These are phyloP conservation scores for Hirtodrosophila trivittata DNA, from an alignment of 2,888 invertebrate genomes.

Conservation along the genomic window DNA sequence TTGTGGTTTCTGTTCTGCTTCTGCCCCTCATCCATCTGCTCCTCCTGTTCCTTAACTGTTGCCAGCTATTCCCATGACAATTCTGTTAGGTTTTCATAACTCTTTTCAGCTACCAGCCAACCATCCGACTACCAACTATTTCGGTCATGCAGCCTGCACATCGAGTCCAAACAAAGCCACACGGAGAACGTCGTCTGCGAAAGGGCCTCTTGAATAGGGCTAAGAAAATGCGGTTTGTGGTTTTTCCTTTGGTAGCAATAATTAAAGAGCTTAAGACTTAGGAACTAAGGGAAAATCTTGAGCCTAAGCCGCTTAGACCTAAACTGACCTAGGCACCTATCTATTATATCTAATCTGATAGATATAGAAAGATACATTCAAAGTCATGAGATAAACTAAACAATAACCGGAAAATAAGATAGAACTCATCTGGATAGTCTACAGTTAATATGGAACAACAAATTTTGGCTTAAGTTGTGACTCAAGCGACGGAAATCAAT, in stretches of 20 bases:
- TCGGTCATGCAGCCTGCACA: slow-evolving; percentile 57
- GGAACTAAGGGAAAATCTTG: too few relatives aligned
- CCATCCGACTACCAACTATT: slow-evolving; percentile 18
- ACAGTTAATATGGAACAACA: neutral
- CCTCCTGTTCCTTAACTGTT: slow-evolving; percentile 10
- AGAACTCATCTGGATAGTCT: too few relatives aligned
- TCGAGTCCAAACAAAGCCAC: slow-evolving; percentile 32
- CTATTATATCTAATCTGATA: too few relatives aligned
- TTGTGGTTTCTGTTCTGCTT: slow-evolving; percentile 37
- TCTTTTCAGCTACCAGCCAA: slow-evolving; percentile 2
- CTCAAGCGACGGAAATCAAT: neutral
- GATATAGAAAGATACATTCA: too few relatives aligned
- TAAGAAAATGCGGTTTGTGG: neutral
- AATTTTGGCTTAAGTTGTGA: neutral
- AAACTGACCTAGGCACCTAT: neutral
- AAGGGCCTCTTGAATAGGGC: slow-evolving; percentile 23
- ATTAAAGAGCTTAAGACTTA: too few relatives aligned
- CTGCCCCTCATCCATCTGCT: slow-evolving; percentile 4
- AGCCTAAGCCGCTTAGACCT: too few relatives aligned
- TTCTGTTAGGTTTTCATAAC: slow-evolving; percentile 45
- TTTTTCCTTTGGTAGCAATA: too few relatives aligned
- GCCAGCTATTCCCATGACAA: slow-evolving; percentile 45
- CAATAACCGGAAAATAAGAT: too few relatives aligned
- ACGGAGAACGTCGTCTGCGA: neutral
- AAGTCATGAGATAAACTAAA: too few relatives aligned